A percentile compares a stretch with the other conserved stretches of the same genome.
phyloP scores from a whole-genome alignment of 2,113 vertebrate genomes.

The Perca flavescens region DNA sequence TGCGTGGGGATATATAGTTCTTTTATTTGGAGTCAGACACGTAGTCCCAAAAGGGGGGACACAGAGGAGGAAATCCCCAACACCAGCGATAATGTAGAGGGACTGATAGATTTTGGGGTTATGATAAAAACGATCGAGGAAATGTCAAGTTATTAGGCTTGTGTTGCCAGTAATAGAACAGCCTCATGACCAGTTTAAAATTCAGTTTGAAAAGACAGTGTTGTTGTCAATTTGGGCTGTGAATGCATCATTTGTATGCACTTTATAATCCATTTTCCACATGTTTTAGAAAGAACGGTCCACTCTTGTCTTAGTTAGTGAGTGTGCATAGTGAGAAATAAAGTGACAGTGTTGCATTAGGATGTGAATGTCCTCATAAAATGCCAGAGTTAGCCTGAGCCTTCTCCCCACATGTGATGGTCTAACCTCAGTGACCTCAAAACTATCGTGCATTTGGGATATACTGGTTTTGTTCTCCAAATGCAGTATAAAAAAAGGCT shows the following conservation, averaged over 20 bases:
- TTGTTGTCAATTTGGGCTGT: neutral
- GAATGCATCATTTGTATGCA: constrained; percentile 1
- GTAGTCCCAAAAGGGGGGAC: no score
- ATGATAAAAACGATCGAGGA: neutral
- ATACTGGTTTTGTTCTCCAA: neutral
- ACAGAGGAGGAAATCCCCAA: no score
- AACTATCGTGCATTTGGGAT: neutral
- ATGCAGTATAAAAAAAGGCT: neutral
- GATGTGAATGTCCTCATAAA: neutral
- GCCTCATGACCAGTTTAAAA: neutral
- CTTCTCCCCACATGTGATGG: neutral
- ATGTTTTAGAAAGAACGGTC: neutral
- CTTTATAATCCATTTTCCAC: neutral
- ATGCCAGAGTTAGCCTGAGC: neutral
- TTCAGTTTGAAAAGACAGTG: neutral
- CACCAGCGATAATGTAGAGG: neutral
- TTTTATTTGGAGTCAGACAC: no score
- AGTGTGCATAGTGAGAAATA: neutral
- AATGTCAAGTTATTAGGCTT: neutral
- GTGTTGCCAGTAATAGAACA: neutral
- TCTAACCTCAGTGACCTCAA: neutral
- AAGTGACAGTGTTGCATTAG: neutral
- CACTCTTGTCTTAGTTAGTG: no score
- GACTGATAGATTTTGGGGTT: neutral
- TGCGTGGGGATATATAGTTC: no score